phyloP scores from a whole-genome alignment of 2,888 invertebrate species.

The Candidula unifasciata region DNA sequence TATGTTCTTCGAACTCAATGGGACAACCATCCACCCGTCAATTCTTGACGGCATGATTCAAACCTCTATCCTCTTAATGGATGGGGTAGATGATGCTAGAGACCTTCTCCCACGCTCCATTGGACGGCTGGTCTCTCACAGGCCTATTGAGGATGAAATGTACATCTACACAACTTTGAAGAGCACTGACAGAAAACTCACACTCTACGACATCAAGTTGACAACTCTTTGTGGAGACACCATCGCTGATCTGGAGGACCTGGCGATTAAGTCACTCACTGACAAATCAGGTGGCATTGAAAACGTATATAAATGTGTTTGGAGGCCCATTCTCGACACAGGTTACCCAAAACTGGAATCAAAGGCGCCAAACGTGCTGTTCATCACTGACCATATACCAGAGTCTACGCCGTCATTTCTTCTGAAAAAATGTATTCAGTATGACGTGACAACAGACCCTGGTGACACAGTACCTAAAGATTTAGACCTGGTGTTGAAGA shows the following conservation, averaged over 20 bases:
- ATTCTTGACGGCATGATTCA: constrained; percentile 63
- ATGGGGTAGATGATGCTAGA: constrained; percentile 44
- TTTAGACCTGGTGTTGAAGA: constrained; percentile 39
- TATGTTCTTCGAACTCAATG: constrained; percentile 53
- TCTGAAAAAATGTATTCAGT: constrained; percentile 45
- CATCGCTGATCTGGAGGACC: constrained; percentile 59
- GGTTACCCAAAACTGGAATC: constrained; percentile 9
- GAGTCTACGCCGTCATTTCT: not conserved
- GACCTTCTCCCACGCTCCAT: constrained; percentile 59
- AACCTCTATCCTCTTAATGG: constrained; percentile 56
- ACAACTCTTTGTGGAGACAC: constrained; percentile 58
- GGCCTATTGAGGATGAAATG: constrained; percentile 57
- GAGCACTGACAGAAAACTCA: constrained; percentile 44
- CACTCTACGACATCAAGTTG: constrained; percentile 59
- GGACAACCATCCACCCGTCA: constrained; percentile 60
- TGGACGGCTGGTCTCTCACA: constrained; percentile 53
- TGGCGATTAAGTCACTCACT: constrained; percentile 51
- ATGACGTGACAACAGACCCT: constrained; percentile 13
- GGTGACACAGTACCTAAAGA: not conserved
- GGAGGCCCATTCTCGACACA: constrained; percentile 41
- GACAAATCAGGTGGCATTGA: constrained; percentile 49
- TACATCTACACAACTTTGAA: constrained; percentile 55
- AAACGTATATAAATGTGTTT: constrained; percentile 50
- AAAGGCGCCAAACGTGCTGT: constrained; percentile 39
- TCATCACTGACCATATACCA: constrained; percentile 43